Percentiles rank a stretch among this genome's conserved stretches.
phyloP scores from a whole-genome alignment of 2,888 invertebrate genomes.

The Drosophila percnosoma region DNA sequence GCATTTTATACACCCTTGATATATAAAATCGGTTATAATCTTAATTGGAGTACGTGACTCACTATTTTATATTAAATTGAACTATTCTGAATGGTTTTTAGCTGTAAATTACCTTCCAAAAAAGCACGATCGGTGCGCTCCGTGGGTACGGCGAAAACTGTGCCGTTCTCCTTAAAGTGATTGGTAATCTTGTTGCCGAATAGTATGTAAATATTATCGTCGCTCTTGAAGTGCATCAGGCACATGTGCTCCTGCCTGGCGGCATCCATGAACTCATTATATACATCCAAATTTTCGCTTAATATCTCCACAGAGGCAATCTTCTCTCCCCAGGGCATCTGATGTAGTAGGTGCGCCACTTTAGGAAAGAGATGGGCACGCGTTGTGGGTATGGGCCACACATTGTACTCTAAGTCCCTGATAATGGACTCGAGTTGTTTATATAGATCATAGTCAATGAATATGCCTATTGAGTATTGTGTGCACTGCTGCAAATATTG shows the following conservation, averaged over 20 bases:
- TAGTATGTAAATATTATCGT: slow-evolving; percentile 82
- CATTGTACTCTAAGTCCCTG: slow-evolving; percentile 83
- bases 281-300: slow-evolving; percentile 81
- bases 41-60: background rate
- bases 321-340: slow-evolving; percentile 84
- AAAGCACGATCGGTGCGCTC: slow-evolving; percentile 78
- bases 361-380: slow-evolving; percentile 81
- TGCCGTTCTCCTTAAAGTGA: slow-evolving; percentile 83
- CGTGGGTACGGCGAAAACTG: slow-evolving; percentile 83
- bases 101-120: slow-evolving; percentile 70
- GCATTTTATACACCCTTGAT: background rate
- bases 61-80: background rate
- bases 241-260: slow-evolving; percentile 83
- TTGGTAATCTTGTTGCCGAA: slow-evolving; percentile 83
- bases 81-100: background rate
- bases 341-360: slow-evolving; percentile 83
- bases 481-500: slow-evolving; percentile 84
- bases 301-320: slow-evolving; percentile 84
- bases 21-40: background rate
- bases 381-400: slow-evolving; percentile 83
- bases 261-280: slow-evolving; percentile 84
- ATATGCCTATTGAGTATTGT: slow-evolving; percentile 82
- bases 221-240: slow-evolving; percentile 83
- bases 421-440: slow-evolving; percentile 76
- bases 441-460: slow-evolving; percentile 82